Conservation (phyloP, 2,113 vertebrate genomes). For the Myrmecophaga tridactyla region DNA sequence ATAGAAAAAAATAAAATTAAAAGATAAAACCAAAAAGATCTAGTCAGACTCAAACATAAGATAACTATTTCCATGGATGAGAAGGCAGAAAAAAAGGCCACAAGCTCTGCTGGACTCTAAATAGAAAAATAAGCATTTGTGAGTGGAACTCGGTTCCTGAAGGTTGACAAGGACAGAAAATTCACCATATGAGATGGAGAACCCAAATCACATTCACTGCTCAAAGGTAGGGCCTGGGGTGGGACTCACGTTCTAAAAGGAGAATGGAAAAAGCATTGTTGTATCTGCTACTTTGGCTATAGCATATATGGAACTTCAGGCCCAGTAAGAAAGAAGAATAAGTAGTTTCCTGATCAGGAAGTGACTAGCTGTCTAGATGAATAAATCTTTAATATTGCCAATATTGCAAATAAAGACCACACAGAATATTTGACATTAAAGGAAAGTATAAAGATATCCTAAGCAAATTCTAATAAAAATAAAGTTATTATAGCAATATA, state of each 20-base stretch:
- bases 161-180: neutral
- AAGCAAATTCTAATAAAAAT: neutral
- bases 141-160: neutral
- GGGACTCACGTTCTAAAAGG: neutral
- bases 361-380: neutral
- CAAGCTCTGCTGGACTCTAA: neutral
- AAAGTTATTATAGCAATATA: slow-evolving; percentile 14
- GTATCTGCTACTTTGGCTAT: neutral
- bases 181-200: neutral
- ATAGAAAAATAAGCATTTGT: neutral
- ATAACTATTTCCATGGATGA: neutral
- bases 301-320: neutral
- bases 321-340: neutral
- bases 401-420: neutral
- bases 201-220: neutral
- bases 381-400: neutral
- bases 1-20: slow-evolving; percentile 16
- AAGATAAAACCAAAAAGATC: too few relatives aligned
- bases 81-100: neutral
- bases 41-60: neutral
- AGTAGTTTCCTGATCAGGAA: neutral
- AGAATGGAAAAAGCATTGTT: neutral
- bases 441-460: neutral
- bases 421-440: neutral
- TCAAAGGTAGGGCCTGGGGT: neutral